phyloP scores from a whole-genome alignment of 1,140 invertebrate species.

The Aphis gossypii region DNA sequence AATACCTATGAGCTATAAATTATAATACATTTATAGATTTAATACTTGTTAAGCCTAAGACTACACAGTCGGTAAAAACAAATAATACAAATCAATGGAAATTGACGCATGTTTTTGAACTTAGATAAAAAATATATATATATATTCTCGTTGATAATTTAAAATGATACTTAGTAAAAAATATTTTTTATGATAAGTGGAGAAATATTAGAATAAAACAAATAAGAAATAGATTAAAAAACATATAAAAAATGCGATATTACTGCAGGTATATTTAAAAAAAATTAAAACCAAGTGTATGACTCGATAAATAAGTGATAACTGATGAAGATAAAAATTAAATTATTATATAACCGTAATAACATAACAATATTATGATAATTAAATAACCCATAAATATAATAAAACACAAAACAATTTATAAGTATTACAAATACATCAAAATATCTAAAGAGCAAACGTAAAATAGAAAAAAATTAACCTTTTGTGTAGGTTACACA shows the following conservation, averaged over 20 bases:
- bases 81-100: not conserved
- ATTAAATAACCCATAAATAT: not conserved
- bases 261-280: not conserved
- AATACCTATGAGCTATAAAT: not conserved
- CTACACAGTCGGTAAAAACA: not conserved
- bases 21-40: not conserved
- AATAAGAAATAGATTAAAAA: not conserved
- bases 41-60: not conserved
- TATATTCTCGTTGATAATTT: not conserved
- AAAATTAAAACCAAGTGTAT: not conserved
- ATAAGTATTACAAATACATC: not conserved
- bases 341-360: not conserved
- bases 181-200: not conserved
- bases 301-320: not conserved
- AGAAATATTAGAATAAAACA: not conserved
- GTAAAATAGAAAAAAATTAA: too few relatives aligned
- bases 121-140: not conserved
- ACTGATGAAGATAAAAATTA: not conserved
- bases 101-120: not conserved
- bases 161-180: not conserved
- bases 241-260: not conserved
- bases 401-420: not conserved
- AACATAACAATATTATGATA: not conserved
- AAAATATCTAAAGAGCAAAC: not conserved
- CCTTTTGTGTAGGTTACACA: too few relatives aligned